These are phyloP conservation scores for Coptodon rendalli DNA, from an alignment of 2,113 vertebrate genomes.

Conservation along the genomic window DNA sequence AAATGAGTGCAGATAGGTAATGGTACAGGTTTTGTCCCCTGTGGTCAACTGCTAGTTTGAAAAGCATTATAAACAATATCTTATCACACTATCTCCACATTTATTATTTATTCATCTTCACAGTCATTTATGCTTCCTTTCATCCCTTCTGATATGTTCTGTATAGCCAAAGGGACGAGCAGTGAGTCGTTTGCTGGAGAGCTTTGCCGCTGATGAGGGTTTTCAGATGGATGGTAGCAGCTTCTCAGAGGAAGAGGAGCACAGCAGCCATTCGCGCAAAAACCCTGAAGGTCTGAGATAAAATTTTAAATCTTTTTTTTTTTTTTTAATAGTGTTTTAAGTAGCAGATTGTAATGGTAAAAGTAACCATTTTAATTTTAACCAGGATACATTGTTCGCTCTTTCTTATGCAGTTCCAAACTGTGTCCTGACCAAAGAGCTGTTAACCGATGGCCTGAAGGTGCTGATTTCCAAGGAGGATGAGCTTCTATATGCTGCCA, in stretches of 20 bases:
- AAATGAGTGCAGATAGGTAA: neutral
- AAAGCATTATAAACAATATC: constrained; percentile 2
- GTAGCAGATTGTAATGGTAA: neutral
- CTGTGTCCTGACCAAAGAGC: constrained; percentile 84
- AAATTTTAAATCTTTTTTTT: neutral
- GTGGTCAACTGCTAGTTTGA: neutral
- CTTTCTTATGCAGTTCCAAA: constrained; percentile 61
- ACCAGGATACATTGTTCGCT: neutral
- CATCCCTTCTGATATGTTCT: constrained; percentile 1
- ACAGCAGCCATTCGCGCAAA: constrained; percentile 33
- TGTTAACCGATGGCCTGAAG: constrained; percentile 85
- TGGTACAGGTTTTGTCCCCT: neutral
- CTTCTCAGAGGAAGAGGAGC: constrained; percentile 86
- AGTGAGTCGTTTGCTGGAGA: constrained; percentile 88
- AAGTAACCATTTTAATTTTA: neutral
- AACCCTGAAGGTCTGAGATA: constrained; percentile 36
- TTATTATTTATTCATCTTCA: neutral
- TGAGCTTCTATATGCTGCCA: constrained; percentile 88
- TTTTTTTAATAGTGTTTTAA: neutral
- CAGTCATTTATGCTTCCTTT: constrained; percentile 1
- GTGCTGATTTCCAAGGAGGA: constrained; percentile 93
- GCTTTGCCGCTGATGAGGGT: constrained; percentile 85
- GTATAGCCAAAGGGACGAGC: constrained; percentile 82
- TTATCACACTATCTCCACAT: neutral
- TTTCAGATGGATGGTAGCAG: constrained; percentile 89